phyloP scores from a whole-genome alignment of 2,113 vertebrate genomes.

The Stigmatopora argus region DNA sequence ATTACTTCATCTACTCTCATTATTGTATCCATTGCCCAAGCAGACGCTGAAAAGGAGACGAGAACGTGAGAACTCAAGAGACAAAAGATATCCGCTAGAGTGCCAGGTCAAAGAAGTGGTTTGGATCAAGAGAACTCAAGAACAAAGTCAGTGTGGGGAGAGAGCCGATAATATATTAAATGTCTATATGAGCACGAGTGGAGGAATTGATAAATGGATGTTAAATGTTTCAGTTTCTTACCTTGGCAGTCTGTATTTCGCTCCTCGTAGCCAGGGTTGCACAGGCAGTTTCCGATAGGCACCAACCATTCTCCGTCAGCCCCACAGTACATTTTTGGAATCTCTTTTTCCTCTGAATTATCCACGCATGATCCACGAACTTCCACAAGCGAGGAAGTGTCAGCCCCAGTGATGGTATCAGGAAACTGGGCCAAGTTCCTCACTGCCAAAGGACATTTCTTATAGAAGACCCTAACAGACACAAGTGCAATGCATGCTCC shows the following conservation, averaged over 20 bases:
- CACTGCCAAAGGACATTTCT: conserved; percentile 89
- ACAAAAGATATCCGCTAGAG: conserved; percentile 23
- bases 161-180: neutral
- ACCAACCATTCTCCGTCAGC: conserved; percentile 98
- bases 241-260: conserved; percentile 89
- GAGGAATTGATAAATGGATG: conserved; percentile 15
- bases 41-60: conserved; percentile 57
- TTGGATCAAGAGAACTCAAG: conserved; percentile 30
- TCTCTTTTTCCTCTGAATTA: conserved; percentile 95
- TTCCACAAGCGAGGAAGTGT: conserved; percentile 95
- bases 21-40: conserved; percentile 71
- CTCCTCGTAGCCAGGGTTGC: conserved; percentile 93
- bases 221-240: conserved; percentile 56
- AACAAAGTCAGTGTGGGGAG: conserved; percentile 13
- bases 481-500: conserved; percentile 96
- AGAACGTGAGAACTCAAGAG: conserved; percentile 42
- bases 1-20: conserved; percentile 79
- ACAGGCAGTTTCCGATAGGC: conserved; percentile 96
- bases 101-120: conserved; percentile 9
- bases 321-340: conserved; percentile 98
- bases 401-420: conserved; percentile 90
- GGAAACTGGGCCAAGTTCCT: conserved; percentile 95
- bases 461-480: conserved; percentile 93
- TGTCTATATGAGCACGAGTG: neutral
- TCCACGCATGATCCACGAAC: conserved; percentile 95